Evolutionary conservation across 2,888 invertebrate species (phyloP).

Genomic region (Polydrusus cervinus): DNA sequence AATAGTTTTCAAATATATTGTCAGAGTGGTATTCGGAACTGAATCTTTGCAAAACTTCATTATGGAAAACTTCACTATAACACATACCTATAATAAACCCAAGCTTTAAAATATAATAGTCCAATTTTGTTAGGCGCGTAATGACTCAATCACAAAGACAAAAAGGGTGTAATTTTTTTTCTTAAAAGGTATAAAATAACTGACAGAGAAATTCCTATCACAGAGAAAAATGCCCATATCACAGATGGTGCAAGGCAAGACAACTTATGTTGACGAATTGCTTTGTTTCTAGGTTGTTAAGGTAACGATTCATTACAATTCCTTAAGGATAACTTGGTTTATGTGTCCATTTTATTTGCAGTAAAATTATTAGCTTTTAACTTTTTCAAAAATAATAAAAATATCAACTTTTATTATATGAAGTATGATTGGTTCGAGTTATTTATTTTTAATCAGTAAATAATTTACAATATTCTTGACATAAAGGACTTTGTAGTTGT

Average conservation of each 20-base stretch:
- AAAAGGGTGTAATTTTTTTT: constrained; percentile 32
- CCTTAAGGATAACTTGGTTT: constrained; percentile 6
- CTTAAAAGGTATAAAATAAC: constrained; percentile 29
- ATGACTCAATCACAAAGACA: constrained; percentile 39
- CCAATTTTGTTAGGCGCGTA: constrained; percentile 30
- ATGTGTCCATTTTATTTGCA: constrained; percentile 5
- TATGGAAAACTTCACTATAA: too few species aligned
- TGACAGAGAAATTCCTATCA: constrained; percentile 30
- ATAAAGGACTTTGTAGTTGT: too few species aligned
- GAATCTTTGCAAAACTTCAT: too few species aligned
- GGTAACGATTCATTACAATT: constrained; percentile 56
- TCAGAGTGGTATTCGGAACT: too few species aligned
- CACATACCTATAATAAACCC: too few species aligned
- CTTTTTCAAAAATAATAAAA: not conserved
- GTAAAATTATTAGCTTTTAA: not conserved
- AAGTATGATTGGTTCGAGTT: too few species aligned
- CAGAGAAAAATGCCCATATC: constrained; percentile 35
- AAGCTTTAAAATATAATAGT: not conserved
- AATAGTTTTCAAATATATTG: too few species aligned
- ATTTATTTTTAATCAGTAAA: too few species aligned
- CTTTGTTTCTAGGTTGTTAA: constrained; percentile 55
- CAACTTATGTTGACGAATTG: constrained; percentile 56
- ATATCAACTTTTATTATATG: too few species aligned
- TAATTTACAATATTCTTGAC: too few species aligned
- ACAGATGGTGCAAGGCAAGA: constrained; percentile 53